Percentiles rank a stretch among this genome's conserved stretches.
Conservation (phyloP, 2,888 invertebrate genomes). For the Drosophila fulvimacula region DNA sequence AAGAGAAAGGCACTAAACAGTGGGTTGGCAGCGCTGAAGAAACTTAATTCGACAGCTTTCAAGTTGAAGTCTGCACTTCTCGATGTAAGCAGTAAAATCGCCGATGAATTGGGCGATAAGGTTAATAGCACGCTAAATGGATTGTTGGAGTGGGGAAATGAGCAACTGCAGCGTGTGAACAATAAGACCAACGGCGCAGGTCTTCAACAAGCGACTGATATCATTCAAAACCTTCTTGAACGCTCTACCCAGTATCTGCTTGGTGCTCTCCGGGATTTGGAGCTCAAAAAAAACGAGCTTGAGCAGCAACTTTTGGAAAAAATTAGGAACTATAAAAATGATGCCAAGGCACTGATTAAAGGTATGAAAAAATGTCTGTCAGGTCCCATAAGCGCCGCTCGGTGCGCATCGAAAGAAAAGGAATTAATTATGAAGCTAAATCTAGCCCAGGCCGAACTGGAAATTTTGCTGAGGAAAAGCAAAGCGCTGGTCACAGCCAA, state of each 20-base stretch:
- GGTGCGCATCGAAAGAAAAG: background rate
- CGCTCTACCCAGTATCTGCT: background rate
- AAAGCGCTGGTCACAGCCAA: background rate
- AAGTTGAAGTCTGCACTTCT: background rate
- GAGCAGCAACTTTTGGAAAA: constrained; percentile 4
- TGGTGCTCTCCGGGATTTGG: background rate
- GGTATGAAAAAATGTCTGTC: background rate
- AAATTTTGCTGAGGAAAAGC: background rate
- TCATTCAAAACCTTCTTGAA: background rate
- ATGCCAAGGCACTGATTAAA: background rate
- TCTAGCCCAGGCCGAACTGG: background rate
- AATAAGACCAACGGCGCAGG: background rate
- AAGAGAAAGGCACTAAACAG: background rate
- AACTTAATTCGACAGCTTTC: background rate
- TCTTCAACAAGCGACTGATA: background rate
- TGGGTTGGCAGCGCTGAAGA: background rate
- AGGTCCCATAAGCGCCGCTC: rapidly evolving
- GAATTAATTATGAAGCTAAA: background rate
- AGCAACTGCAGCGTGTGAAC: constrained; percentile 2
- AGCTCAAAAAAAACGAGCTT: background rate
- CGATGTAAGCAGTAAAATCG: background rate
- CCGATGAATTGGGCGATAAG: background rate
- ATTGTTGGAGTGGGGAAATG: background rate
- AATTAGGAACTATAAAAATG: background rate
- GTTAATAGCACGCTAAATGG: background rate